Base-by-base conservation (phyloP, 2,797 vertebrate species). In the Cetoscarus ocellatus region DNA sequence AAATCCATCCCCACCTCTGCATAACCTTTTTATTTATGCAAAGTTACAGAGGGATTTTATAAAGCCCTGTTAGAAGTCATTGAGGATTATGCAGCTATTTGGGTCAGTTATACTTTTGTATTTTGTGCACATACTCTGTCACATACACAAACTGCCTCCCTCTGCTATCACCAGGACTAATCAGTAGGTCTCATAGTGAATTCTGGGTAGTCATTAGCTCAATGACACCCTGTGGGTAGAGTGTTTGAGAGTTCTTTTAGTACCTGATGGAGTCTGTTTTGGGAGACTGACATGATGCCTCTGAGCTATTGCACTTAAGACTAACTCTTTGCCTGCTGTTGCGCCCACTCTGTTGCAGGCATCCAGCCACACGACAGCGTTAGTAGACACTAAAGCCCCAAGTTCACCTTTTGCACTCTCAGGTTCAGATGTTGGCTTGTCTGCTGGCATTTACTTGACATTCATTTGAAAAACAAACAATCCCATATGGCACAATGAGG, bases 401-500 rank as follows among this genome's bases (percentile, higher is more conserved):
- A 75, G 74, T 75, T 82, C 77, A 85, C 82, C 88, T 90, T 27
- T 77, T 77, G 57, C 69, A 68, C 70, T 61, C 42, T 38, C 56
- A 84, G 69, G 70, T 87, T 80, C 54, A 57, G 62, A 61, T 55
- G 66, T 47, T 82, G 75, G 62, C 76, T 56, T 73, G 50, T 61
- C 68, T 61, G 45, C 51, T 62, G 72, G 64, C n/a, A 5, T 49
- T 19, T 8, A 14, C 53, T 54, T 18, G 48, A 40, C 72, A 74
- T 66, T 79, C 60, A 43, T 47, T 50, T 7, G 34, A 80, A 86
- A 73, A 50, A 42, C 79, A 82, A 72, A 74, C 64, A 71, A 61
- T 52, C 68, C 50, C 69, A 61, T 76, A 75, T 91, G 81, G 82
- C 83, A 84, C 84, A 87, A 77, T 86, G 77, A 84, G 80, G 79